A percentile compares a stretch with the other conserved stretches of the same genome.
Evolutionary conservation across 2,797 vertebrate genomes (phyloP).

Genomic region (Rhincodon typus): DNA sequence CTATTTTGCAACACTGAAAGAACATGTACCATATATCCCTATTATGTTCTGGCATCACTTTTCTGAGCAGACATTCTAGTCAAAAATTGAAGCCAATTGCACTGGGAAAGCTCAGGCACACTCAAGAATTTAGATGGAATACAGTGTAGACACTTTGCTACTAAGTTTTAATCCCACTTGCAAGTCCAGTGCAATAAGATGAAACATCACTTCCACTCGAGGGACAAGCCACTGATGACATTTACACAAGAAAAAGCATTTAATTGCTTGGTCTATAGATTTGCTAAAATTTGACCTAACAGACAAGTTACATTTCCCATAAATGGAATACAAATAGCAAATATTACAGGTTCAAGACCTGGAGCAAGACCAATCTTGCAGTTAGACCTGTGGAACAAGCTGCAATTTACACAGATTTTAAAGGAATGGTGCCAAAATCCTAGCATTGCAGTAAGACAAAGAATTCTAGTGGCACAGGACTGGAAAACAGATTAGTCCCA

Average conservation of each 20-base stretch:
- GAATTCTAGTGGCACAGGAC: not conserved
- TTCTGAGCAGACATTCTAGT: slow-evolving; percentile 55
- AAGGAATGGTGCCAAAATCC: not conserved
- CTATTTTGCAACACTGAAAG: slow-evolving; percentile 11
- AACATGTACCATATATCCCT: slow-evolving; percentile 23
- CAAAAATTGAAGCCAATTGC: slow-evolving; percentile 42
- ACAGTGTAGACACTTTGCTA: slow-evolving; percentile 81
- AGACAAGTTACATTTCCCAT: not conserved
- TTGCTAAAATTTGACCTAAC: not conserved
- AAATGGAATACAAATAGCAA: not conserved
- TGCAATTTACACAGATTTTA: slow-evolving; percentile 24
- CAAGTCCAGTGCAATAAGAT: slow-evolving; percentile 16
- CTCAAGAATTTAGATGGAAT: slow-evolving; percentile 64
- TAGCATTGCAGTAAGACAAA: slow-evolving; percentile 2
- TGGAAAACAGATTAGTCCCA: not conserved
- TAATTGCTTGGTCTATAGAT: not conserved
- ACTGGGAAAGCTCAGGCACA: slow-evolving; percentile 45
- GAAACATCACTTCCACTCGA: not conserved
- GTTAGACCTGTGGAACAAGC: not conserved
- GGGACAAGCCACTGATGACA: slow-evolving; percentile 9
- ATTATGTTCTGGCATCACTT: slow-evolving; percentile 92
- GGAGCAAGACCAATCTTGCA: not conserved
- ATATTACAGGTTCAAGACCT: not conserved
- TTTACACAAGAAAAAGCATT: not conserved
- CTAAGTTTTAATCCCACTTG: slow-evolving; percentile 54